Base-by-base conservation (phyloP, 2,888 invertebrate genomes). In the Ditula angustiorana region DNA sequence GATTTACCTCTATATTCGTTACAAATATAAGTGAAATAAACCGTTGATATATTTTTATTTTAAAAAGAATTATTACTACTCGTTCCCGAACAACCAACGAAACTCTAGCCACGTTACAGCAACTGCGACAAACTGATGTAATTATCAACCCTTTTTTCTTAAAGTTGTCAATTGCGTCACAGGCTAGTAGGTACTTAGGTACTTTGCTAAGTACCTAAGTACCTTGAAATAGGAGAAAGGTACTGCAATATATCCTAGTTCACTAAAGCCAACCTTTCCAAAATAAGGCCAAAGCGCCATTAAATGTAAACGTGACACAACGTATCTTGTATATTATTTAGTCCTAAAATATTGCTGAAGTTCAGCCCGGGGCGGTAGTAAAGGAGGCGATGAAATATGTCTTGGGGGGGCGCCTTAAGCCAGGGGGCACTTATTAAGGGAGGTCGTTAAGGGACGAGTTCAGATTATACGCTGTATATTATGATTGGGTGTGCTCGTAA, bases 381-480 rank as follows among this genome's bases (percentile, higher is more conserved):
- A 88, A 87, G 85, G 88, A 82, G 87, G 55, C 55, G 37, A 92
- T 92, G 92, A 92, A 92, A 92, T 92, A 92, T 92, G 91, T 92
- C 92, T 92, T 92, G 75, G 55, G 55, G 55, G 55, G 76, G 70
- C 69, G 69, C 47, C 55, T 56, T 62, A 61, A 58, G 63, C 52
- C 47, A 66, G 73, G 69, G 75, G 73, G 59, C 19, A 50, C 28
- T 50, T 53, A 35, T 30, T 21, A 53, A 53, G 53, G 53, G 53
- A 21, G 53, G 53, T 53, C 53, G 53, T 53, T 53, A 53, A 53
- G 53, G 35, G 53, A 53, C 23, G 30, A 50, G 46, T 46, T 49
- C 49, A 35, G 53, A 53, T 53, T 35, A 53, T 52, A 28, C 7
- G 53, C 23, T 53, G 23, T 53, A 24, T 53, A 35, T 35, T 35